Conservation (phyloP, 2,113 vertebrate genomes). For the Cepphus grylle region DNA sequence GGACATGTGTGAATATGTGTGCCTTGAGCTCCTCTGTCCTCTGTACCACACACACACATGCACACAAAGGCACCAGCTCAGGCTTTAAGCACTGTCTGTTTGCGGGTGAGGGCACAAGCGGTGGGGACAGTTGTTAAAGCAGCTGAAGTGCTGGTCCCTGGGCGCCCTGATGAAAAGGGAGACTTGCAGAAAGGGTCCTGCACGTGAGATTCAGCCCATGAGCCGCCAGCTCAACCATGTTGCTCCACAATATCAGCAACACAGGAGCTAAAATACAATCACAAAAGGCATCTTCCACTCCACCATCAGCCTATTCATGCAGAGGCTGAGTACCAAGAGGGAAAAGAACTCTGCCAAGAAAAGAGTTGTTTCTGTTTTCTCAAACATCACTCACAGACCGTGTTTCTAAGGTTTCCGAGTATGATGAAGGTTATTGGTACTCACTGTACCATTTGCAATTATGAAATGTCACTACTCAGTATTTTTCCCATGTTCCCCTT, state of each 20-base stretch:
- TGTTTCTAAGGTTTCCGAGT: slow-evolving; percentile 16
- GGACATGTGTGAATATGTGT: accelerated
- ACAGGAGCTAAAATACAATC: neutral
- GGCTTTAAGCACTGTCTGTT: neutral
- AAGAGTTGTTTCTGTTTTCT: neutral
- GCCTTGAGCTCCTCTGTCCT: neutral
- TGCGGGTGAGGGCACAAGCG: neutral
- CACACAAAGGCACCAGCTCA: neutral
- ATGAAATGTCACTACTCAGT: slow-evolving; percentile 25
- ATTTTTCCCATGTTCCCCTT: neutral
- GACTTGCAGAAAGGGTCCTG: neutral
- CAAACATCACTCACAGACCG: neutral
- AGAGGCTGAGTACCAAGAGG: neutral
- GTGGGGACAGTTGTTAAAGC: neutral
- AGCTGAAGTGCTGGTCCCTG: neutral
- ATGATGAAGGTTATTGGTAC: neutral
- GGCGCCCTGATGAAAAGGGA: neutral
- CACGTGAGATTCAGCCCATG: neutral
- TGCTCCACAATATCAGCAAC: neutral
- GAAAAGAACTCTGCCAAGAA: neutral
- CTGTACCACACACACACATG: neutral
- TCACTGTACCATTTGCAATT: neutral
- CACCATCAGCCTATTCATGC: neutral
- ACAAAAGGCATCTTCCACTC: neutral
- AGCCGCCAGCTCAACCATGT: neutral